A percentile compares a stretch with the other conserved stretches of the same genome.
phyloP scores from a whole-genome alignment of 2,797 vertebrate genomes.

The Rhyacichthys aspro region DNA sequence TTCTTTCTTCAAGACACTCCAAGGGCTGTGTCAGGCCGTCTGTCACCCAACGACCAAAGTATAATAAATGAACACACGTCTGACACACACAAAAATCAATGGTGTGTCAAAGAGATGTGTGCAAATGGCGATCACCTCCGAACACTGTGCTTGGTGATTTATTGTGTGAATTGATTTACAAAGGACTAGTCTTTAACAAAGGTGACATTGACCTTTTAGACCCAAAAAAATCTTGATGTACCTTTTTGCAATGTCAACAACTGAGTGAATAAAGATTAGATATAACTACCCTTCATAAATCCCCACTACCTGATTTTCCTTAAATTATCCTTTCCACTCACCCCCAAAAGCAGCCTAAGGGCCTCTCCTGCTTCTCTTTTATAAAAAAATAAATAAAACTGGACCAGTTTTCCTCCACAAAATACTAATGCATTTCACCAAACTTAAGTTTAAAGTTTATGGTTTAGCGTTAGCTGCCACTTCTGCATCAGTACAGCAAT shows the following conservation, averaged over 20 bases:
- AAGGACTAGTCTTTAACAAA: conserved; percentile 45
- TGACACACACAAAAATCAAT: conserved; percentile 50
- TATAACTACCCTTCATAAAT: too few relatives aligned
- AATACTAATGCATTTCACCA: too few relatives aligned
- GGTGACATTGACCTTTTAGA: conserved; percentile 29
- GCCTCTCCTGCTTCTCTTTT: too few relatives aligned
- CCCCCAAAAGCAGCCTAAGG: too few relatives aligned
- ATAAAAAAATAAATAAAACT: too few relatives aligned
- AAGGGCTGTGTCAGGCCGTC: conserved; percentile 35
- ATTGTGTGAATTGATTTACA: conserved; percentile 62
- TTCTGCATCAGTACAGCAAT: too few relatives aligned
- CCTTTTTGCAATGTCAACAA: conserved; percentile 16
- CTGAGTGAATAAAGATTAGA: too few relatives aligned
- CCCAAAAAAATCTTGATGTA: conserved; percentile 3
- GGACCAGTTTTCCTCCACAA: too few relatives aligned
- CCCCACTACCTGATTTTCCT: too few relatives aligned
- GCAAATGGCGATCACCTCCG: conserved; percentile 18
- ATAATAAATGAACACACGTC: conserved; percentile 57
- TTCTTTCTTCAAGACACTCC: conserved; percentile 59
- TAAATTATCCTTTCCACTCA: too few relatives aligned
- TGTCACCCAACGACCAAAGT: conserved; percentile 51
- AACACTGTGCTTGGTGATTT: conserved; percentile 52
- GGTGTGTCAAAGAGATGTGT: conserved; percentile 51
- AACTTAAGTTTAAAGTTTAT: too few relatives aligned
- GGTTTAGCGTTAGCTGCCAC: too few relatives aligned